phyloP scores from a whole-genome alignment of 2,888 invertebrate genomes.

The Cryptocephalus primarius region DNA sequence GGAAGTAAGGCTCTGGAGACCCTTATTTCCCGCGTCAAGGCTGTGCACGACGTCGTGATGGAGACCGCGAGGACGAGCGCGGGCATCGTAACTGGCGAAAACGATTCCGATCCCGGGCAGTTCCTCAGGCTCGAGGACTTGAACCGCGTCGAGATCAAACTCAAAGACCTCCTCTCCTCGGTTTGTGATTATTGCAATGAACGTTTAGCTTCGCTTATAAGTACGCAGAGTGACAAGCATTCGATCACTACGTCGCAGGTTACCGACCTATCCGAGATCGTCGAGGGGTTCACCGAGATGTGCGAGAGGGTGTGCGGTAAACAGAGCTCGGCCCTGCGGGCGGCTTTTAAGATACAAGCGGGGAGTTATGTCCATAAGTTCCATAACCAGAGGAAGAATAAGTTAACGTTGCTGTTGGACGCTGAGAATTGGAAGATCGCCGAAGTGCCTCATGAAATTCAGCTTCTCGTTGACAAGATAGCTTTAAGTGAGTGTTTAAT shows the following conservation, averaged over 20 bases:
- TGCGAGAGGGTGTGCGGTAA: conserved; percentile 64
- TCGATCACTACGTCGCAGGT: conserved; percentile 68
- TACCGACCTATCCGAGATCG: conserved; percentile 60
- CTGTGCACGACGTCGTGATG: conserved; percentile 64
- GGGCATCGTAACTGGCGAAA: conserved; percentile 32
- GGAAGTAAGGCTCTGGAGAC: conserved; percentile 37
- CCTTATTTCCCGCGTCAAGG: conserved; percentile 62
- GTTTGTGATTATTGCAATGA: conserved; percentile 90
- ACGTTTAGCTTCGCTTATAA: conserved; percentile 78
- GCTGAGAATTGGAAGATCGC: conserved; percentile 90
- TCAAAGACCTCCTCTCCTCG: conserved; percentile 67
- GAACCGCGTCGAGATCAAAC: conserved; percentile 52
- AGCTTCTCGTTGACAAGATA: conserved; percentile 64
- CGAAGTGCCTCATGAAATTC: conserved; percentile 83
- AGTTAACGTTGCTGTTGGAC: conserved; percentile 75
- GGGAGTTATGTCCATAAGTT: conserved; percentile 85
- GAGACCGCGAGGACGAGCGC: conserved; percentile 61
- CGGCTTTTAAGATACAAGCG: conserved; percentile 78
- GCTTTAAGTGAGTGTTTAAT: conserved; percentile 25
- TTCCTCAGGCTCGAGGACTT: conserved; percentile 62
- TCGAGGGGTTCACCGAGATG: conserved; percentile 66
- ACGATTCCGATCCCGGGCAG: conserved; percentile 45
- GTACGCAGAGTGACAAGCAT: conserved; percentile 62
- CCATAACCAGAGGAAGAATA: conserved; percentile 78
- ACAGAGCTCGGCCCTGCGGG: conserved; percentile 66